These are phyloP conservation scores for Ptilodon capucinus DNA, from an alignment of 2,888 invertebrate species.

Conservation along the genomic window DNA sequence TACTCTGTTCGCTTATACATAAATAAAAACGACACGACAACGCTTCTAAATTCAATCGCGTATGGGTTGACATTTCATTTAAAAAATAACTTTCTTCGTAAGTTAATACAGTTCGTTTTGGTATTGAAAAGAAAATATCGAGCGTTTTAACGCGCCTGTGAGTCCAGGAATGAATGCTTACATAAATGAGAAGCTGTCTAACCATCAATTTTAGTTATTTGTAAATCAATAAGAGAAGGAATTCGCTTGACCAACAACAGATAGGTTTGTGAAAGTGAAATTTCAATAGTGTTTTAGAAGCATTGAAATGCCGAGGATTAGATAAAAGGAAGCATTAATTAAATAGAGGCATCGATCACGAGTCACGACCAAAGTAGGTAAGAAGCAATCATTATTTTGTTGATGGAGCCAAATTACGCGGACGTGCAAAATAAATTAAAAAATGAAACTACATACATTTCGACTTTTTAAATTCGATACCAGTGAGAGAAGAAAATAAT, in stretches of 20 bases:
- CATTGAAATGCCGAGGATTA: conserved; percentile 51
- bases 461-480: neutral
- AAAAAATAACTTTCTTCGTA: too few relatives aligned
- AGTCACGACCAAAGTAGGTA: conserved; percentile 31
- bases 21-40: too few relatives aligned
- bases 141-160: too few relatives aligned
- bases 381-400: conserved; percentile 49
- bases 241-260: conserved; percentile 48
- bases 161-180: too few relatives aligned
- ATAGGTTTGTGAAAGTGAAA: conserved; percentile 70
- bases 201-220: conserved; percentile 64
- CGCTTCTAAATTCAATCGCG: too few relatives aligned
- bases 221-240: conserved; percentile 54
- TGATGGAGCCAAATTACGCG: conserved; percentile 41
- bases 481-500: neutral
- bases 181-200: conserved; percentile 56
- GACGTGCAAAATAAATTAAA: conserved; percentile 40
- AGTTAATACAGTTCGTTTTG: too few relatives aligned
- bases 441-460: conserved; percentile 10
- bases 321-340: conserved; percentile 64
- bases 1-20: too few relatives aligned
- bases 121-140: too few relatives aligned
- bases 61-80: too few relatives aligned
- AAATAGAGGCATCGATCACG: conserved; percentile 72
- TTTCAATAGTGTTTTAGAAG: conserved; percentile 68